Base-by-base conservation (phyloP, 92 coral and sea anemone genomes). In the Bergia puertoricense region DNA sequence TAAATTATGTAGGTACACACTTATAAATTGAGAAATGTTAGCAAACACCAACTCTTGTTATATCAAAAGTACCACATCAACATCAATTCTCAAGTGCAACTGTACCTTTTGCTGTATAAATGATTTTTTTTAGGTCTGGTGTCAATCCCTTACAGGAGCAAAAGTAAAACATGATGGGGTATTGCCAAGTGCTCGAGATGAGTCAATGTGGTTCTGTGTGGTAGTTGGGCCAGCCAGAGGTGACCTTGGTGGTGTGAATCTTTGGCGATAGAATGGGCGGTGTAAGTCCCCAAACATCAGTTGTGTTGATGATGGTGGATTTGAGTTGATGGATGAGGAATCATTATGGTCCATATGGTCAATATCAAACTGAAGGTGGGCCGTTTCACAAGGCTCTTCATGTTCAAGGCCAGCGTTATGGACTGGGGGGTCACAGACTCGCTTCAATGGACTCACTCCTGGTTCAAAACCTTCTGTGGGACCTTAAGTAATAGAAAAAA, bases 171-270 rank as follows among this genome's bases (percentile, higher is more conserved):
- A 97, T 13, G 97, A 89, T 46, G 96, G 93, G 0, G 97, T 88
- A 84, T 81, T 93, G 16, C 89, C 91, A 81, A 96, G 87, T 16
- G 93, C 77, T 76, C 96, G 92, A 39, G 98, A 85, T 18, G 92
- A 88, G 77, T 93, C 98, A 13, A 85, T 94, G 73, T 91, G 95
- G 79, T 89, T 82, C 39, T 94, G 94, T 11, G 97, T 88, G 22
- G 93, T 95, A 18, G 90, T 88, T 79, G 99, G 96, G 42, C 99
- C 98, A 48, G 98, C 99, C 78, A 97, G 95, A n/a, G 99, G 99
- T 16, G 99, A 97, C 72, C 98, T 88, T 22, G 99, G 99, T 23
- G 99, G 99, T 8, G 99, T 97, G 78, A 95, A 95, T 69, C 96
- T 89, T 85, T 96, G 93, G n/a, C 98, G 93, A 81, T 90, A 95